These are phyloP conservation scores for Callinectes sapidus DNA, from an alignment of 2,888 invertebrate species.

Conservation along the genomic window DNA sequence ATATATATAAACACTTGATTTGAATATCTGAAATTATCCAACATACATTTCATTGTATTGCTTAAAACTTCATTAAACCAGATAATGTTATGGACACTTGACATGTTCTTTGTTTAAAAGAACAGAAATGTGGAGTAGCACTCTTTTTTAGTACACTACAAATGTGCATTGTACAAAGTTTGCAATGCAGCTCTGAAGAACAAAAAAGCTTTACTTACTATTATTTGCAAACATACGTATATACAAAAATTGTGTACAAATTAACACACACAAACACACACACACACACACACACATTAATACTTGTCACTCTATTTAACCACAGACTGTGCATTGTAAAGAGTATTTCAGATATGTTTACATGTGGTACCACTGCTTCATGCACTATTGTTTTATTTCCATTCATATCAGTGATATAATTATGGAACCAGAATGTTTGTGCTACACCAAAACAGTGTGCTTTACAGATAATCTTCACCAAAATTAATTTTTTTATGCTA, in stretches of 20 bases:
- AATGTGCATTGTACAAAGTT: conserved; percentile 39
- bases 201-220: conserved; percentile 20
- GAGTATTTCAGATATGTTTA: conserved; percentile 17
- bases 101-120: conserved; percentile 48
- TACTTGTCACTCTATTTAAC: not conserved
- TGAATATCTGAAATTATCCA: conserved; percentile 46
- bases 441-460: not conserved
- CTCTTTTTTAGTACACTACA: conserved; percentile 47
- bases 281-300: conserved; percentile 34
- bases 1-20: conserved; percentile 22
- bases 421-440: not conserved
- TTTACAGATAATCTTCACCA: not conserved
- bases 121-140: conserved; percentile 50
- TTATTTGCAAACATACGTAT: conserved; percentile 28
- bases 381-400: not conserved
- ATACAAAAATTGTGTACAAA: conserved; percentile 7
- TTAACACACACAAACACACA: conserved; percentile 29
- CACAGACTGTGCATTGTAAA: not conserved
- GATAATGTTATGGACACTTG: conserved; percentile 50
- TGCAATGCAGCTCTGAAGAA: conserved; percentile 39
- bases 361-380: conserved; percentile 30
- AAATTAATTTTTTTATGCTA: not conserved
- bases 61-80: conserved; percentile 39
- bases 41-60: conserved; percentile 20
- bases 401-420: conserved; percentile 6